Evolutionary conservation across 2,797 vertebrate species (phyloP), one percentile per base, ranked within the genome.

Genomic region (Leptoclinus maculatus): DNA sequence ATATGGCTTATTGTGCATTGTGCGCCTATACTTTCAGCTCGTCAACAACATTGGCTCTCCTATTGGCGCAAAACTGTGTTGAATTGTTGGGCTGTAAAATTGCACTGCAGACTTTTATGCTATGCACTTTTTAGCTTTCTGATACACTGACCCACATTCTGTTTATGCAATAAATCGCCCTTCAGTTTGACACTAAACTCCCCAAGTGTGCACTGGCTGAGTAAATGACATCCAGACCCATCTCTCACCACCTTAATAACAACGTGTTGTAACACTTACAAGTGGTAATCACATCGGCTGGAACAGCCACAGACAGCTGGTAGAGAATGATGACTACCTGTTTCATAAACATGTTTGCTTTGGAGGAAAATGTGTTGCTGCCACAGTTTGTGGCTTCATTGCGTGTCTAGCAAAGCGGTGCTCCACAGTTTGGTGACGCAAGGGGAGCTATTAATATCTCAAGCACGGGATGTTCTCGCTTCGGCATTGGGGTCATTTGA

Each of bases 391-490:
- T 72, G 86, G 86, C 88, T 87, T 67, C 90, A 85, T 95, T 92
- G 94, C 94, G 95, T 96, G 96, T 95, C 91, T 91, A 90, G 89
- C 87, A 81, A 83, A 86, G 89, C 84, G 87, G 84, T 90, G 92
- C 84, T 88, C 93, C 93, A 92, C 93, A 90, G 87, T 93, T 92
- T 82, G 89, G 91, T 95, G 95, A 96, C 95, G 95, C 95, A 95
- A 91, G 84, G 91, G 83, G 87, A 82, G 92, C 95, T 96, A 96
- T 95, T 95, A 95, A 96, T 96, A 96, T 88, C 93, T 38, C 93
- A 87, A 87, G 93, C 93, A 95, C 94, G 93, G 94, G 94, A 95
- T 95, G 95, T 96, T 94, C 95, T 92, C 87, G 74, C 88, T 90
- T 88, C 88, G 45, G 89, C 91, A 78, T 83, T n/a, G 88, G 94